Evolutionary conservation across 2,888 invertebrate genomes (phyloP).

Genomic region (Erebia palarica): DNA sequence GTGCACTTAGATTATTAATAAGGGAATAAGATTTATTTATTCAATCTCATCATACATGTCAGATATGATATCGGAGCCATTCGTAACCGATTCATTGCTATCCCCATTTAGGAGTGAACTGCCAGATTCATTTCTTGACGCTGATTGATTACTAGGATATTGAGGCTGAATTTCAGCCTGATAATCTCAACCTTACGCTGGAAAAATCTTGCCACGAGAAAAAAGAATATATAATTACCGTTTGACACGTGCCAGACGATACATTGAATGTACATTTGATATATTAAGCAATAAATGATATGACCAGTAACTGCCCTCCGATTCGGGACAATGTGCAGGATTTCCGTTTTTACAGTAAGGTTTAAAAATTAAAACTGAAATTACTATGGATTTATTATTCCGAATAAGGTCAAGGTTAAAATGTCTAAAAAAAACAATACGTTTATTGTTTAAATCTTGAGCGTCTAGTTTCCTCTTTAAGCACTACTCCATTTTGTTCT

Average conservation of each 20-base stretch:
- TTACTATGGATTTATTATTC: no score
- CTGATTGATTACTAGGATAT: conserved; percentile 19
- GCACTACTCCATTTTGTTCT: no score
- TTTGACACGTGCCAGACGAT: conserved; percentile 1
- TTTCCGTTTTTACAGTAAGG: no score
- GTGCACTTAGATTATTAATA: conserved; percentile 34
- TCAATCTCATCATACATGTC: conserved; percentile 35
- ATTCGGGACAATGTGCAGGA: no score
- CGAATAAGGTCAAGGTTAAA: no score
- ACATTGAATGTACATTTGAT: not conserved
- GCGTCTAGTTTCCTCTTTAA: no score
- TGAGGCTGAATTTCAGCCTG: conserved; percentile 20
- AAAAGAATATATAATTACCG: conserved; percentile 7
- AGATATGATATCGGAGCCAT: conserved; percentile 27
- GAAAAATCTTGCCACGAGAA: not conserved
- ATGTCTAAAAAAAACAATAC: no score
- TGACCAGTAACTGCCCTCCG: no score
- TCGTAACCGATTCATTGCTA: conserved; percentile 27
- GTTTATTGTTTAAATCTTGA: no score
- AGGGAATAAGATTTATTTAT: conserved; percentile 27
- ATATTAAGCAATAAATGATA: not conserved
- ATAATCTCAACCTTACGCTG: not conserved
- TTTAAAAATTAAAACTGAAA: no score
- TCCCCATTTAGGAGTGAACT: conserved; percentile 22
- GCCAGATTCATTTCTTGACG: conserved; percentile 5